Base-by-base conservation (phyloP, 2,888 invertebrate genomes). In the Isotomurus palustris region DNA sequence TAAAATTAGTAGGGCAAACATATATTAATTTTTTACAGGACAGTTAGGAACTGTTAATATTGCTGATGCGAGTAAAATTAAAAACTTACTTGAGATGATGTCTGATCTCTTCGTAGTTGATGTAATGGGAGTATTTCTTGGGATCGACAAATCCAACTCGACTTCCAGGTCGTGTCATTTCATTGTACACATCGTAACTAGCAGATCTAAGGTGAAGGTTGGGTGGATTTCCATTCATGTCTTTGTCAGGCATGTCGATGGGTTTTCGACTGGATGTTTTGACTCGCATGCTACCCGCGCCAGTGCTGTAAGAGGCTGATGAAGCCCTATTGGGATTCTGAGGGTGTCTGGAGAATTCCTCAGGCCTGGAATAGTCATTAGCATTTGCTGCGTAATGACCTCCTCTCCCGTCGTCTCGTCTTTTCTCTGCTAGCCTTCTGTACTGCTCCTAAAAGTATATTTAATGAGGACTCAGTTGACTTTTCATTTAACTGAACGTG, bases 21-120 rank as follows among this genome's bases (percentile, higher is more conserved):
- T n/a, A n/a, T n/a, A n/a, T n/a, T n/a, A n/a, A n/a, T n/a, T n/a
- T n/a, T n/a, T n/a, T n/a, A n/a, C n/a, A n/a, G n/a, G n/a, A n/a
- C n/a, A n/a, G n/a, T n/a, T n/a, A n/a, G n/a, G n/a, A n/a, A n/a
- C n/a, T n/a, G n/a, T n/a, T n/a, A n/a, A n/a, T n/a, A n/a, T n/a
- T n/a, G n/a, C n/a, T n/a, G n/a, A n/a, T n/a, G n/a, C n/a, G n/a
- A n/a, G n/a, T n/a, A n/a, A n/a, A n/a, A n/a, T n/a, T 12, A 43
- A 43, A 35, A 14, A 58, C 69, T 69, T 64, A 71, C 88, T 87
- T 88, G 71, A 88, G 79, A 75, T 88, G 88, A 72, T 85, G 86
- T 76, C 88, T 88, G 72, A 90, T 83, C 77, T 90, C 89, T 74
- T 88, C 87, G 72, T 88, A 88, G 76, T 90, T 90, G 66, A 87